These are phyloP conservation scores for Drosophila recens DNA, from an alignment of 2,888 invertebrate species.

Conservation along the genomic window DNA sequence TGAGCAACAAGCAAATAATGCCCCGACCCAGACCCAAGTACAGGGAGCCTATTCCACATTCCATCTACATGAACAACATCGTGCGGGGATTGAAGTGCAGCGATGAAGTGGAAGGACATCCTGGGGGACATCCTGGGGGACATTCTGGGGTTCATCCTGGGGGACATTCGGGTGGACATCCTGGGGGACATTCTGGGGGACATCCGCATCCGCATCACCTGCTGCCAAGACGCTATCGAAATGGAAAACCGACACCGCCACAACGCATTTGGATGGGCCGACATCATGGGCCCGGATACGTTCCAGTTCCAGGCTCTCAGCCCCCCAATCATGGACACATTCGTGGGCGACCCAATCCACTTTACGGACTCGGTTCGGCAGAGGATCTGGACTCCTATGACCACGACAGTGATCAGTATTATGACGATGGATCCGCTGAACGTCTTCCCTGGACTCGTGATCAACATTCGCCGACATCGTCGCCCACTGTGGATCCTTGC, in stretches of 20 bases:
- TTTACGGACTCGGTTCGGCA: slow-evolving; percentile 27
- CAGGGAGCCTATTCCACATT: slow-evolving; percentile 56
- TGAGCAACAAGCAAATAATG: slow-evolving; percentile 70
- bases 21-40: slow-evolving; percentile 59
- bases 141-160: neutral
- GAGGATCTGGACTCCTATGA: slow-evolving; percentile 44
- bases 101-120: slow-evolving; percentile 42
- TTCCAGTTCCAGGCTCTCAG: neutral
- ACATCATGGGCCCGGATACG: slow-evolving; percentile 2
- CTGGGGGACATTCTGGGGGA: neutral
- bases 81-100: slow-evolving; percentile 64
- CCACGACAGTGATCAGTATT: slow-evolving; percentile 48
- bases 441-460: slow-evolving; percentile 27
- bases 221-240: slow-evolving; percentile 18
- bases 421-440: slow-evolving; percentile 42
- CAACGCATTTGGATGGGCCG: slow-evolving; percentile 36
- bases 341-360: neutral
- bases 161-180: neutral
- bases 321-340: neutral
- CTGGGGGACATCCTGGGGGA: neutral
- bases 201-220: neutral
- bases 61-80: slow-evolving; percentile 73
- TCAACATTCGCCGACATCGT: neutral
- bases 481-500: slow-evolving; percentile 57
- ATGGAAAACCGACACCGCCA: neutral